Evolutionary conservation across 2,113 vertebrate genomes (phyloP).

Genomic region (Kobus ellipsiprymnus): DNA sequence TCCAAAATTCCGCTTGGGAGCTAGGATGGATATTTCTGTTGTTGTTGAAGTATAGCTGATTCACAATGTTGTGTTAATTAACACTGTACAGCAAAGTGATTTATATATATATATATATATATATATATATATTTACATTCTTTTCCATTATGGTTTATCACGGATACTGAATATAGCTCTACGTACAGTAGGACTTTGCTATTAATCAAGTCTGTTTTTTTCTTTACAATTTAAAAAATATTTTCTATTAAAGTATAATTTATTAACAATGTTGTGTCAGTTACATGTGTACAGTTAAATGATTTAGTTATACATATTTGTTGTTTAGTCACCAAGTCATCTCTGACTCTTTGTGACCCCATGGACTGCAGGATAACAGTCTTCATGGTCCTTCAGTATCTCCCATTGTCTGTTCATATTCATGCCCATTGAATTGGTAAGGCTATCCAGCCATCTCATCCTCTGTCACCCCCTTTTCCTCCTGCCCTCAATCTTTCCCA

Average conservation of each 20-base stretch:
- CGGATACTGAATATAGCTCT: neutral
- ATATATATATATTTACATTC: neutral
- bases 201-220: neutral
- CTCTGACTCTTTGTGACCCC: neutral
- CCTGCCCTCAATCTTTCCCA: neutral
- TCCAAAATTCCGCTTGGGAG: neutral
- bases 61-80: neutral
- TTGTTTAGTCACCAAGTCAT: neutral
- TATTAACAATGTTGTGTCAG: neutral
- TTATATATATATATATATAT: neutral
- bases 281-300: neutral
- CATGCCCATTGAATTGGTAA: neutral
- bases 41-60: neutral
- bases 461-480: neutral
- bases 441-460: neutral
- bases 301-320: neutral
- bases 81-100: neutral
- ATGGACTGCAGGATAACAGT: neutral
- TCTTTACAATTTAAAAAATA: neutral
- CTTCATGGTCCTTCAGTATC: neutral
- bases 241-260: neutral
- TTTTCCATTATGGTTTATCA: neutral
- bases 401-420: neutral
- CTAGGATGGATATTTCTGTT: neutral
- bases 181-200: neutral